Percentiles rank a stretch among this genome's conserved stretches.
These are phyloP conservation scores for Phrixothrix hirtus DNA, from an alignment of 2,888 invertebrate genomes.

Conservation along the genomic window DNA sequence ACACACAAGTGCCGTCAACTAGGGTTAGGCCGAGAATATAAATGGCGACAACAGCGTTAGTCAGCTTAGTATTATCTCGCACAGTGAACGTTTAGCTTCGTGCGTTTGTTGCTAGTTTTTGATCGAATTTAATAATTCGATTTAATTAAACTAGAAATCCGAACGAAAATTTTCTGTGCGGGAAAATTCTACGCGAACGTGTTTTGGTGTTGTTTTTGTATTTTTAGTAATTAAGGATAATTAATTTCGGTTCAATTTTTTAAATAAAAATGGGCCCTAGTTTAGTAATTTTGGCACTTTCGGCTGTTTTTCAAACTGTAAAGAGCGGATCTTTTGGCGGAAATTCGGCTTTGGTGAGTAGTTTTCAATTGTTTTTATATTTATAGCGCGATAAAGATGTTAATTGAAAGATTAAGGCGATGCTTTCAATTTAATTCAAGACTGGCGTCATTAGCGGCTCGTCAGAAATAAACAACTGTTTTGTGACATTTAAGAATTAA, in stretches of 20 bases:
- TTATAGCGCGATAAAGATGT: not conserved
- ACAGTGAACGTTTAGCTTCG: conserved; percentile 26
- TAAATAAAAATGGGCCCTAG: conserved; percentile 11
- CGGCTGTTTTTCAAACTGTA: conserved; percentile 8
- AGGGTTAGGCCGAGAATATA: conserved; percentile 26
- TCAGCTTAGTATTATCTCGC: conserved; percentile 30
- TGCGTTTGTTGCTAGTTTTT: not conserved
- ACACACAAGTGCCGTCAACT: conserved; percentile 8
- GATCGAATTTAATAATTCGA: conserved; percentile 15
- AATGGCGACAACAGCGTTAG: conserved; percentile 17
- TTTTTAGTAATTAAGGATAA: not conserved
- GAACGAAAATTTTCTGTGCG: conserved; percentile 26
- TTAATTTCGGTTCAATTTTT: not conserved
- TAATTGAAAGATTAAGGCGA: no score
- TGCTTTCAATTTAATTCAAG: no score
- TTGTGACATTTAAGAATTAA: no score
- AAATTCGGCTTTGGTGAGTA: conserved; percentile 29
- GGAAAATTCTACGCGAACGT: conserved; percentile 17
- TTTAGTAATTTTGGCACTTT: conserved; percentile 13
- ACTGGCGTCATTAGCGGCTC: no score
- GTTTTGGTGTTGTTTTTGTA: not conserved
- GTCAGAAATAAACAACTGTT: no score
- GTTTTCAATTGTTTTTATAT: not conserved
- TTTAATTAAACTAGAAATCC: conserved; percentile 23
- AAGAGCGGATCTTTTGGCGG: conserved; percentile 9